Evolutionary conservation across 2,888 invertebrate genomes (phyloP).

Genomic region (Papilio protenor): DNA sequence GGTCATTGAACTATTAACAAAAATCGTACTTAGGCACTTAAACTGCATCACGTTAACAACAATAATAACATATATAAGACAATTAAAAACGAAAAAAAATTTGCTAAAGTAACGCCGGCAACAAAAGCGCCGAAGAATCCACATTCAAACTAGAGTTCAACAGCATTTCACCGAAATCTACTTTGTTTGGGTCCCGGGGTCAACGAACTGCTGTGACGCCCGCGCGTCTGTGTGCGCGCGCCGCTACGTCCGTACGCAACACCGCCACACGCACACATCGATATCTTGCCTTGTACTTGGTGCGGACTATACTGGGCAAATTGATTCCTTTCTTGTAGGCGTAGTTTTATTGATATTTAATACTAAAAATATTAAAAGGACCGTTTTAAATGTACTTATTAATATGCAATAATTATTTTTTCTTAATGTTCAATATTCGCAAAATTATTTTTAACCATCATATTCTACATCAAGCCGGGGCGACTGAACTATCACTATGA

Average conservation of each 20-base stretch:
- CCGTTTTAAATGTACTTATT: conserved; percentile 29
- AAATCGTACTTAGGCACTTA: conserved; percentile 41
- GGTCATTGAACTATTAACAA: conserved; percentile 71
- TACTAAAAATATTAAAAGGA: conserved; percentile 36
- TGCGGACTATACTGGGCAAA: conserved; percentile 62
- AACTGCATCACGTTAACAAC: conserved; percentile 37
- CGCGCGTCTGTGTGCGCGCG: conserved; percentile 72
- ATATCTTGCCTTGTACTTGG: conserved; percentile 55
- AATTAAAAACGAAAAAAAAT: conserved; percentile 48
- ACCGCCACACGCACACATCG: conserved; percentile 69
- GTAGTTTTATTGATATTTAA: conserved; percentile 44
- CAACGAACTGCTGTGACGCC: conserved; percentile 77
- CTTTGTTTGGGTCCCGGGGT: conserved; percentile 83
- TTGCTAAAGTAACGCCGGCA: conserved; percentile 72
- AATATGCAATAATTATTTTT: conserved; percentile 51
- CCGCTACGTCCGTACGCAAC: conserved; percentile 61
- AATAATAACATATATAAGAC: conserved; percentile 46
- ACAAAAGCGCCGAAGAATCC: conserved; percentile 67
- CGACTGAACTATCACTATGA: conserved; percentile 82
- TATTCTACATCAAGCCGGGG: conserved; percentile 61
- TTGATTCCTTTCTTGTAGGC: conserved; percentile 74
- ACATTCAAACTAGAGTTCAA: conserved; percentile 81
- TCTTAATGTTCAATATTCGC: conserved; percentile 54
- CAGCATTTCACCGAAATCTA: conserved; percentile 83
- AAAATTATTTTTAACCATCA: conserved; percentile 53